These are phyloP conservation scores for Pseudochromis fuscus DNA, from an alignment of 2,797 vertebrate species.

Conservation along the genomic window DNA sequence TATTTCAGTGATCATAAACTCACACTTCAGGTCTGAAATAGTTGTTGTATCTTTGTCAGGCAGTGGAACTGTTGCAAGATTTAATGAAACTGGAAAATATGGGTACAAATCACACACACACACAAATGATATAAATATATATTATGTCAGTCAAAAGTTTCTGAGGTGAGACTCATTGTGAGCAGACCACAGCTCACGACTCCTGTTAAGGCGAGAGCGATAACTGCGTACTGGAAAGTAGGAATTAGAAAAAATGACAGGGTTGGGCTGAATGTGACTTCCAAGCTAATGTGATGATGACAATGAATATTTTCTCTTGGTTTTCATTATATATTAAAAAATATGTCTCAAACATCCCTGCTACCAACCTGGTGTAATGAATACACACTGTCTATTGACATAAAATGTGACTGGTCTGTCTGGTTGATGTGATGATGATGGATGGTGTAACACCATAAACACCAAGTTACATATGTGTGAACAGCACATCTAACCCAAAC, in stretches of 20 bases:
- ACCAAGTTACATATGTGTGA: neutral
- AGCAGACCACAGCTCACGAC: neutral
- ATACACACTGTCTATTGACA: no score
- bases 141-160: constrained; percentile 18
- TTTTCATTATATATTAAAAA: neutral
- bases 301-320: neutral
- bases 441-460: neutral
- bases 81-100: no score
- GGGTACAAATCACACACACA: no score
- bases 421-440: neutral
- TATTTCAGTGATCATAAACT: no score
- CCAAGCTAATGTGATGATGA: neutral
- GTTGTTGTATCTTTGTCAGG: no score
- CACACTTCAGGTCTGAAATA: no score
- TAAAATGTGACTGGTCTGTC: no score
- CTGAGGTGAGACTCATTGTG: neutral
- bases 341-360: neutral
- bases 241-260: neutral
- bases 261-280: neutral
- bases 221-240: neutral
- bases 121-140: neutral
- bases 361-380: no score
- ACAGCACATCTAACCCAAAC: neutral
- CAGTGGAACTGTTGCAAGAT: no score
- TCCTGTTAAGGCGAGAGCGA: neutral